Evolutionary conservation across 2,797 vertebrate genomes (phyloP).

Genomic region (Poeciliopsis presidionis): DNA sequence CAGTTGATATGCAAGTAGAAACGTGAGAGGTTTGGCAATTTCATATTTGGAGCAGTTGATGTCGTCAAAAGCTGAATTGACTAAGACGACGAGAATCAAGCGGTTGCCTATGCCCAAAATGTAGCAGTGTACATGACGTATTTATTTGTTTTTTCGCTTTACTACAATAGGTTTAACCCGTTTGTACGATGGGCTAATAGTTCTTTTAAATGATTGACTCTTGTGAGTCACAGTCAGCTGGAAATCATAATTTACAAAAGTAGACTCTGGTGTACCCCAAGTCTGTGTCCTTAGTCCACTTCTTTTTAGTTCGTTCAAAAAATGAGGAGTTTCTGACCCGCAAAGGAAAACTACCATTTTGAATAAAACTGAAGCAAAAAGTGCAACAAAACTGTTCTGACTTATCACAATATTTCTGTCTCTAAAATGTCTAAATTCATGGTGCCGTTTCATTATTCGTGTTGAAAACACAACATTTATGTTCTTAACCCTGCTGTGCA

Average conservation of each 20-base stretch:
- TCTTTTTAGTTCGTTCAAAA: not conserved
- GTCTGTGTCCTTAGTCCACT: not conserved
- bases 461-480: not conserved
- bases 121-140: too few relatives aligned
- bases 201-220: not conserved
- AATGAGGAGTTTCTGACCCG: not conserved
- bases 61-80: not conserved
- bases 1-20: not conserved
- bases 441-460: not conserved
- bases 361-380: not conserved
- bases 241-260: not conserved
- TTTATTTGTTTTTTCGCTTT: not conserved
- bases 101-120: not conserved
- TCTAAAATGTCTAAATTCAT: not conserved
- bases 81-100: not conserved
- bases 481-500: not conserved
- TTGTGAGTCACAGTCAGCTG: not conserved
- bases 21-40: not conserved
- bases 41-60: not conserved
- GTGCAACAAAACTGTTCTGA: not conserved
- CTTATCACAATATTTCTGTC: not conserved
- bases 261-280: not conserved
- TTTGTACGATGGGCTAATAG: not conserved
- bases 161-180: not conserved
- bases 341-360: not conserved